These are phyloP conservation scores for Chiloscyllium plagiosum DNA, from an alignment of 2,113 vertebrate species.

Conservation along the genomic window DNA sequence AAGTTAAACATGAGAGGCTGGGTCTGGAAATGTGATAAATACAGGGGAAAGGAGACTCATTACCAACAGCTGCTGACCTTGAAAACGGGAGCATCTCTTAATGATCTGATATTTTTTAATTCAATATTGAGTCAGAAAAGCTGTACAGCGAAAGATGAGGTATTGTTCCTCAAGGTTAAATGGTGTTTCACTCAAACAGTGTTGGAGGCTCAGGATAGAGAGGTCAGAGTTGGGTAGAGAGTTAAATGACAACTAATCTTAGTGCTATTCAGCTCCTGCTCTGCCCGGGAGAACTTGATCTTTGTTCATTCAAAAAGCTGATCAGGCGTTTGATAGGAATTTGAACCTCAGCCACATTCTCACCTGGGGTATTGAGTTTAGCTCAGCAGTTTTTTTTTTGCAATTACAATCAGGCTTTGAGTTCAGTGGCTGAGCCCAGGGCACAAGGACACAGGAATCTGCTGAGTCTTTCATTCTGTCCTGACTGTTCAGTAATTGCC, in stretches of 20 bases:
- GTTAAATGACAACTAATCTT: background rate
- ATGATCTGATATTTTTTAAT: background rate
- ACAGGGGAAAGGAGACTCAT: background rate
- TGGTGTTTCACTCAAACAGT: background rate
- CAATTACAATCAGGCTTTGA: constrained; percentile 7
- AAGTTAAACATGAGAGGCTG: background rate
- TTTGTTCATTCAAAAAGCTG: background rate
- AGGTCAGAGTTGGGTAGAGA: background rate
- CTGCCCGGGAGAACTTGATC: background rate
- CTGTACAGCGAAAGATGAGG: background rate
- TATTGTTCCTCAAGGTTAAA: background rate
- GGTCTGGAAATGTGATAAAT: background rate
- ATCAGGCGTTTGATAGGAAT: background rate
- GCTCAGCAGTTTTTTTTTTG: background rate
- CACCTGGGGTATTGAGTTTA: background rate
- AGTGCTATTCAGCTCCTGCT: background rate
- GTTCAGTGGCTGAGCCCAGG: background rate
- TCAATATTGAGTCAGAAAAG: background rate
- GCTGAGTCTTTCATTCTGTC: background rate
- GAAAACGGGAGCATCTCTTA: background rate
- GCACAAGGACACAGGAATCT: background rate
- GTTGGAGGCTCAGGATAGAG: background rate
- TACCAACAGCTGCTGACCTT: background rate
- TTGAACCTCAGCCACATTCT: constrained; percentile 1
- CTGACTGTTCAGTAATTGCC: background rate